Base-by-base conservation (phyloP, 2,797 vertebrate genomes). In the Lophius americanus region DNA sequence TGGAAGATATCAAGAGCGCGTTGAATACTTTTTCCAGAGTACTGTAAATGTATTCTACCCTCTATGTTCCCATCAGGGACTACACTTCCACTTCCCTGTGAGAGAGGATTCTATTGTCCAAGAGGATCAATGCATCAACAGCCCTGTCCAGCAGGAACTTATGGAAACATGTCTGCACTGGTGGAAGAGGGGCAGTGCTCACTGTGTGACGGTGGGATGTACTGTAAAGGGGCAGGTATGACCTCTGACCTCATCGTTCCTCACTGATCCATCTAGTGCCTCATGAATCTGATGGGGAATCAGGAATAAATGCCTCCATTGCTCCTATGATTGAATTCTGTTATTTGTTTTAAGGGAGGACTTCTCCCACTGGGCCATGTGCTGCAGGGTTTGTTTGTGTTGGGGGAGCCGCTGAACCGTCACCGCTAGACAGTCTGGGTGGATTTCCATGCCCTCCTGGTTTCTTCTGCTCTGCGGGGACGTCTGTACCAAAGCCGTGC, bases 71-170 rank as follows among this genome's bases (percentile, higher is more conserved):
- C 41, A 57, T 55, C 64, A 95, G 94, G 91, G 69, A 84, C 83
- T 81, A 79, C 50, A 13, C 58, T 59, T 33, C 89, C 93, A 60
- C 54, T 81, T 52, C 59, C 49, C 49, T 95, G 94, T 78, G 81
- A 86, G 14, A 87, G 82, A 78, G 94, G 94, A 36, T 94, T 91
- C 85, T 94, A 93, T 64, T 95, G 94, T 77, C 88, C 89, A 3
- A 43, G 41, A 1, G 91, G 90, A 57, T 85, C 92, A 69, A 69
- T 57, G 62, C 79, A 70, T 86, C 90, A 78, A 43, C 78, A 55
- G 9, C 90, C 92, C 5, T 95, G 94, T 90, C 93, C 94, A 36
- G 61, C 77, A 6, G 94, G 94, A 37, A 92, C 82, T 6, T 95
- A 93, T 61, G 91, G 91, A 67, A 94, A 94, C 78, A 66, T 39